These are phyloP conservation scores for Hippocampus comes DNA, from an alignment of 2,113 vertebrate species.

Conservation along the genomic window DNA sequence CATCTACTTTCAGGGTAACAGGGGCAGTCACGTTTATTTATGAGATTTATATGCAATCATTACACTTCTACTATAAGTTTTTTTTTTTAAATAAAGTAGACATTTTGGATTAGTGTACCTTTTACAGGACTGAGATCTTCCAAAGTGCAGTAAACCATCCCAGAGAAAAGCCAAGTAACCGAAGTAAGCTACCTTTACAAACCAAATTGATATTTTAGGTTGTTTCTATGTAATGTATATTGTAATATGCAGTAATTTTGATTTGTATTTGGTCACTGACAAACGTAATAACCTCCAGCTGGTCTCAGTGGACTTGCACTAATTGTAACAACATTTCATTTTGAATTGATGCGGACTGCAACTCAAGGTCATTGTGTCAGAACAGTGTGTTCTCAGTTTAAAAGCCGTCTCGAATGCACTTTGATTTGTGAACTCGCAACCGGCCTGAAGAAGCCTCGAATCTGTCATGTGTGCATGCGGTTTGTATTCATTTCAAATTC, in stretches of 20 bases:
- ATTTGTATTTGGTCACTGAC: not conserved
- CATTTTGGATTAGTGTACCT: not conserved
- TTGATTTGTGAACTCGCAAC: not conserved
- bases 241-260: not conserved
- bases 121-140: not conserved
- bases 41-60: too few species aligned
- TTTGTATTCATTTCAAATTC: not conserved
- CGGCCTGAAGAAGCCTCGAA: not conserved
- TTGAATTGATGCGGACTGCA: constrained; percentile 14
- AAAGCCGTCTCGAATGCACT: constrained; percentile 24
- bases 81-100: not conserved
- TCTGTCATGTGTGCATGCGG: not conserved
- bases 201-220: not conserved
- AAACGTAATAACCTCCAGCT: not conserved
- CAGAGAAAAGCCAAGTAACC: too few species aligned
- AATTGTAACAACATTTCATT: constrained; percentile 16
- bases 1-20: too few species aligned
- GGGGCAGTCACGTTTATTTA: too few species aligned
- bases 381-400: constrained; percentile 3
- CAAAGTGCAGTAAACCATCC: not conserved
- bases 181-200: not conserved
- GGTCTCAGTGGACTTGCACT: constrained; percentile 5
- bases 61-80: too few species aligned
- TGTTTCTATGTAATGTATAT: not conserved
- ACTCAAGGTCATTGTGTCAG: constrained; percentile 17